Evolutionary conservation across 2,797 vertebrate species (phyloP).

Genomic region (Lepus townsendii): DNA sequence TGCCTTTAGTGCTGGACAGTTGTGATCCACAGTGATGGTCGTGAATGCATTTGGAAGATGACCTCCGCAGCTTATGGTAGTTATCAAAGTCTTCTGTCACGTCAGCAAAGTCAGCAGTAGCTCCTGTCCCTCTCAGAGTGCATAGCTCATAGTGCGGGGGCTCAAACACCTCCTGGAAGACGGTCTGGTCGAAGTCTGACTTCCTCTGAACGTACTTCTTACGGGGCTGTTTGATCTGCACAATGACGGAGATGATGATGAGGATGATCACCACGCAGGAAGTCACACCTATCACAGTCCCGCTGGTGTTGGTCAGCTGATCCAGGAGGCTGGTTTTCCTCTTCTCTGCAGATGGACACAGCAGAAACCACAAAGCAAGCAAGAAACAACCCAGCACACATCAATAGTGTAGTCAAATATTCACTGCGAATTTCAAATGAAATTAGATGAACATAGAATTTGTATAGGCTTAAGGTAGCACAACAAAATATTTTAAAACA

Average conservation of each 20-base stretch:
- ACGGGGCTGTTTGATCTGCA: conserved; percentile 99
- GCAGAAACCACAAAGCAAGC: conserved; percentile 47
- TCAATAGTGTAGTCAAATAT: neutral
- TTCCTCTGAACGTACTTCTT: conserved; percentile 98
- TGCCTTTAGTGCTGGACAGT: conserved; percentile 92
- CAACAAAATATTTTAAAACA: neutral
- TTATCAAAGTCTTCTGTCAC: conserved; percentile 97
- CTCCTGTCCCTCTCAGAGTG: conserved; percentile 94
- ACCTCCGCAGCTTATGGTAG: conserved; percentile 96
- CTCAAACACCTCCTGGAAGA: conserved; percentile 99
- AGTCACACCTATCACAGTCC: conserved; percentile 97
- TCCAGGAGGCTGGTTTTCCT: conserved; percentile 97
- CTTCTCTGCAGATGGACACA: conserved; percentile 91
- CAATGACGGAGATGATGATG: conserved; percentile 96
- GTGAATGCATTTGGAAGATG: conserved; percentile 97
- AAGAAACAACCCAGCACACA: conserved; percentile 49
- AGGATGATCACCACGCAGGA: conserved; percentile 98
- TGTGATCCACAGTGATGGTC: conserved; percentile 99
- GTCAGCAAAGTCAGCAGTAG: conserved; percentile 95
- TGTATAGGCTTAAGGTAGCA: neutral
- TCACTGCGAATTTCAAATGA: neutral
- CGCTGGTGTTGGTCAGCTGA: conserved; percentile 98
- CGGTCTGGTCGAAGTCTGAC: conserved; percentile 97
- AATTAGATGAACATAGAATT: too few relatives aligned
- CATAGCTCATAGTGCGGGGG: conserved; percentile 99